These are phyloP conservation scores for Chitala chitala DNA, from an alignment of 2,113 vertebrate genomes.

Conservation along the genomic window DNA sequence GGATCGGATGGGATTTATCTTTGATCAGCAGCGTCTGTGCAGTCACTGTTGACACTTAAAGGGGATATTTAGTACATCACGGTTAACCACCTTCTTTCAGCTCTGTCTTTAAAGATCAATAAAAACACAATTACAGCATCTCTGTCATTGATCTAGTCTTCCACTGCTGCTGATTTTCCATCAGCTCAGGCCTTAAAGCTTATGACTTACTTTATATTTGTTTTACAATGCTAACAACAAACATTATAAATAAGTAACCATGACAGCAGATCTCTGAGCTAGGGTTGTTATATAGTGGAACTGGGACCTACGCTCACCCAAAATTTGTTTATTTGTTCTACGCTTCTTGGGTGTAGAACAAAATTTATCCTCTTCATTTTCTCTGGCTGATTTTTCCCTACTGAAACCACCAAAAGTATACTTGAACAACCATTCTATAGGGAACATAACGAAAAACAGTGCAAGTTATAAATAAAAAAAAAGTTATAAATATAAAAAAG, in stretches of 20 bases:
- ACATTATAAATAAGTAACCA: conserved; percentile 24
- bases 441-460: too few relatives aligned
- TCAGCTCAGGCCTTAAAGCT: conserved; percentile 23
- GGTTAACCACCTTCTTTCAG: conserved; percentile 17
- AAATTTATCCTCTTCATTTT: neutral
- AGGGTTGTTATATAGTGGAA: conserved; percentile 12
- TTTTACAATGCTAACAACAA: conserved; percentile 23
- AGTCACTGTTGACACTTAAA: conserved; percentile 14
- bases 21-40: neutral
- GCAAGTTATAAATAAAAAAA: too few relatives aligned
- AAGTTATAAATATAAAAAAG: too few relatives aligned
- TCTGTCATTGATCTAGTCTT: conserved; percentile 28
- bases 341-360: too few relatives aligned
- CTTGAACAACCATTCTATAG: too few relatives aligned
- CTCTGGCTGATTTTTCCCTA: neutral
- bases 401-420: too few relatives aligned
- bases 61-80: conserved; percentile 15
- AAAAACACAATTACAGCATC: conserved; percentile 30
- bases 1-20: neutral
- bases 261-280: conserved; percentile 9
- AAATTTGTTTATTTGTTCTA: conserved; percentile 17
- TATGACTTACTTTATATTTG: conserved; percentile 29
- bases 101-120: conserved; percentile 34
- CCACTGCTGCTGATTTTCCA: conserved; percentile 10
- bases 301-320: conserved; percentile 15